Evolutionary conservation across 2,888 invertebrate species (phyloP).

Genomic region (Folsomia candida): DNA sequence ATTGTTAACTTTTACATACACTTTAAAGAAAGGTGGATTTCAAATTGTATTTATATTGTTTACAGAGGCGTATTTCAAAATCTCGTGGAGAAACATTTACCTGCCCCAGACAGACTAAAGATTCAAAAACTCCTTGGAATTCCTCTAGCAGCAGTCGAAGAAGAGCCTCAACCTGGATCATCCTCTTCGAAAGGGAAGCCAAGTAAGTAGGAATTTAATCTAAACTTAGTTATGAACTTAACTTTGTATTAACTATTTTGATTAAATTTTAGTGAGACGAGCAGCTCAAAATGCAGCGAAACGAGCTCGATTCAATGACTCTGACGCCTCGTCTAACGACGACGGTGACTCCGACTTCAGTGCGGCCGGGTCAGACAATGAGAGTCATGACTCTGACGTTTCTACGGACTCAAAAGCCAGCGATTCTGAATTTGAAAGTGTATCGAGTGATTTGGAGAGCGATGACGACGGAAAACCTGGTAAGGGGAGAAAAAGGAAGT

Average conservation of each 20-base stretch:
- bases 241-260: background rate
- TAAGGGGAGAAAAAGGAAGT: conserved; percentile 31
- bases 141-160: conserved; percentile 50
- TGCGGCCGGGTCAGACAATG: conserved; percentile 52
- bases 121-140: conserved; percentile 70
- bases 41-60: no score
- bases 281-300: conserved; percentile 60
- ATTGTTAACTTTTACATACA: background rate
- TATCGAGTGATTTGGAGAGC: conserved; percentile 53
- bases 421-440: conserved; percentile 30
- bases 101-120: conserved; percentile 85
- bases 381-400: conserved; percentile 37
- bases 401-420: conserved; percentile 38
- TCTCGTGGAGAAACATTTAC: conserved; percentile 97
- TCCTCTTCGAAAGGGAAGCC: conserved; percentile 60
- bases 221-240: background rate
- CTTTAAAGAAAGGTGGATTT: no score
- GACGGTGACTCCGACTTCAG: conserved; percentile 57
- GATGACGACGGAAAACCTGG: conserved; percentile 52
- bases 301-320: conserved; percentile 34
- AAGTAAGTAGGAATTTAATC: no score
- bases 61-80: conserved; percentile 93
- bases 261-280: conserved; percentile 59
- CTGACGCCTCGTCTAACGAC: conserved; percentile 62
- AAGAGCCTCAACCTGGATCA: conserved; percentile 47